Evolutionary conservation across 1,140 invertebrate species (phyloP).

Genomic region (Tachypleus tridentatus): DNA sequence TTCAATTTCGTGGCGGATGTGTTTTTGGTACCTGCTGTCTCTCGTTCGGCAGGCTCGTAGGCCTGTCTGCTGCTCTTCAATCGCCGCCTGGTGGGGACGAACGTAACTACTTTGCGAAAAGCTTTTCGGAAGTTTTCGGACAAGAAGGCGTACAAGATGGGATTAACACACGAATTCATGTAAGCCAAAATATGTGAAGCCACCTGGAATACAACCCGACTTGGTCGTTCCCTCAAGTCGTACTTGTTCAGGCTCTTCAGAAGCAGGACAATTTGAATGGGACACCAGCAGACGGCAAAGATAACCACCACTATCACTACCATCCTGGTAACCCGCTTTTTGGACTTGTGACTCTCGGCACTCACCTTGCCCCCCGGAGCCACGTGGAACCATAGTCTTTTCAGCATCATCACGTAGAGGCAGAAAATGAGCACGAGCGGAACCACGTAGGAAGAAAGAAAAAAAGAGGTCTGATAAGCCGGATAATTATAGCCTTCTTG

Average conservation of each 20-base stretch:
- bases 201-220: conserved; percentile 62
- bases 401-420: conserved; percentile 82
- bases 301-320: conserved; percentile 92
- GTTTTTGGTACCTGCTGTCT: too few relatives aligned
- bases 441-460: conserved; percentile 66
- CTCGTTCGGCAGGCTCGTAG: too few relatives aligned
- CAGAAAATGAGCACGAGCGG: conserved; percentile 70
- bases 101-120: conserved; percentile 49
- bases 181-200: conserved; percentile 74
- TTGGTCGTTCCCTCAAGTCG: conserved; percentile 39
- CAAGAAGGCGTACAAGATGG: conserved; percentile 82
- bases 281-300: conserved; percentile 90
- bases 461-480: conserved; percentile 44
- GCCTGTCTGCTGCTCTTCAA: too few relatives aligned
- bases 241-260: conserved; percentile 59
- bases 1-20: too few relatives aligned
- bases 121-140: conserved; percentile 76
- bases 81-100: too few relatives aligned
- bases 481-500: conserved; percentile 10
- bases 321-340: conserved; percentile 81
- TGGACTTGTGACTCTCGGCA: conserved; percentile 60
- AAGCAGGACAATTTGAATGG: conserved; percentile 74
- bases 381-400: conserved; percentile 66
- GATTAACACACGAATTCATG: conserved; percentile 88
- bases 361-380: conserved; percentile 54